These are phyloP conservation scores for Xenopus borealis DNA, from an alignment of 2,113 vertebrate species.

Conservation along the genomic window DNA sequence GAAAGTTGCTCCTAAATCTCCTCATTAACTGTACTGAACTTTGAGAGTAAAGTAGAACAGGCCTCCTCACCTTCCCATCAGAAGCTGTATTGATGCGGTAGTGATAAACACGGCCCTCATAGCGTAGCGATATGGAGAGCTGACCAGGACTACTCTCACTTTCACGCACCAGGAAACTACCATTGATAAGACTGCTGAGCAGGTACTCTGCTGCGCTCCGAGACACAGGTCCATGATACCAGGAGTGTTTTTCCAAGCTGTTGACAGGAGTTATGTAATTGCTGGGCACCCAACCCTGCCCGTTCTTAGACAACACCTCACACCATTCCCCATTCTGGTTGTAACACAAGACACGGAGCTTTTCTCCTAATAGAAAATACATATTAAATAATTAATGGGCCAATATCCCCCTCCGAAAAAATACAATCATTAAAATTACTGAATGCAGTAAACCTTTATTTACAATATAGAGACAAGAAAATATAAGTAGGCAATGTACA, in stretches of 20 bases:
- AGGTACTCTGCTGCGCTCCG: slow-evolving; percentile 95
- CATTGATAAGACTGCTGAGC: slow-evolving; percentile 94
- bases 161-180: slow-evolving; percentile 95
- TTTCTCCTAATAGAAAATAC: slow-evolving; percentile 77
- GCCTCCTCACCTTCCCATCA: slow-evolving; percentile 82
- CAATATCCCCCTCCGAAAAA: too few species aligned
- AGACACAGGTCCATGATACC: slow-evolving; percentile 97
- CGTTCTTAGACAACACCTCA: slow-evolving; percentile 95
- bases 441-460: too few species aligned
- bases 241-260: slow-evolving; percentile 97
- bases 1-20: too few species aligned
- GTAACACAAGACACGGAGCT: slow-evolving; percentile 93
- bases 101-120: slow-evolving; percentile 97
- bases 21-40: too few species aligned
- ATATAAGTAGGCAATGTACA: too few species aligned
- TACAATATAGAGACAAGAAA: too few species aligned
- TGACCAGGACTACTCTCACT: slow-evolving; percentile 98
- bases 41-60: too few species aligned
- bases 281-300: slow-evolving; percentile 97
- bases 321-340: slow-evolving; percentile 99
- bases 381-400: too few species aligned
- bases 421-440: too few species aligned
- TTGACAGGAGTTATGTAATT: slow-evolving; percentile 99
- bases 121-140: slow-evolving; percentile 94
- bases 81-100: slow-evolving; percentile 95